Percentiles rank a stretch among this genome's conserved stretches.
phyloP scores from a whole-genome alignment of 2,888 invertebrate species.

The Margaritifera margaritifera region DNA sequence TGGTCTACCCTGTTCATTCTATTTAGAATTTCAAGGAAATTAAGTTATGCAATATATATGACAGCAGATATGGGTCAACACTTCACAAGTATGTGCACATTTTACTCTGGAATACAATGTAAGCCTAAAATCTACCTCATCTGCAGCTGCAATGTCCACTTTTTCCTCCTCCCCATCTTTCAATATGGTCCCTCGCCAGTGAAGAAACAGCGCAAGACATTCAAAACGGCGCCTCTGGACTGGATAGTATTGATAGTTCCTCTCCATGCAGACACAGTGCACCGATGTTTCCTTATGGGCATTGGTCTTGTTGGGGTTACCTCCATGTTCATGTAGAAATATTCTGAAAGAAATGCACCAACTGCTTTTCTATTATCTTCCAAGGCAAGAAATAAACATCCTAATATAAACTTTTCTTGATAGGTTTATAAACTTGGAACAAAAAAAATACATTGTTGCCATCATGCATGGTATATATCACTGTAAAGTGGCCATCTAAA shows the following conservation, averaged over 20 bases:
- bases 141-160: constrained; percentile 77
- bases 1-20: too few relatives aligned
- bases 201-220: constrained; percentile 79
- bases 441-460: too few relatives aligned
- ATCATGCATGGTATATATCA: too few relatives aligned
- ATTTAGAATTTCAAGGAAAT: too few relatives aligned
- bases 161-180: constrained; percentile 77
- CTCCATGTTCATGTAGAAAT: constrained; percentile 79
- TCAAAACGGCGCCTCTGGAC: constrained; percentile 75
- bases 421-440: too few relatives aligned
- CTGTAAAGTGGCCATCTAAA: too few relatives aligned
- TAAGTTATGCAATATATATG: too few relatives aligned
- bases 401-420: too few relatives aligned
- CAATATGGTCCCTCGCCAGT: constrained; percentile 78
- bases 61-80: too few relatives aligned
- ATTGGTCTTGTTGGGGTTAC: constrained; percentile 82
- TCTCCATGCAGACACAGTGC: constrained; percentile 77
- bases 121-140: constrained; percentile 74
- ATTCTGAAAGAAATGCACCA: constrained; percentile 74
- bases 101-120: not conserved
- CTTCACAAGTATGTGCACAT: too few relatives aligned
- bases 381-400: too few relatives aligned
- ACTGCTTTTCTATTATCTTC: too few relatives aligned
- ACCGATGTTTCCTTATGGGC: constrained; percentile 79
- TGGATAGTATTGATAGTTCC: constrained; percentile 54